Percentiles rank a stretch among this genome's conserved stretches.
phyloP scores from a whole-genome alignment of 64 coral and sea anemone species.

The Hydrozoanthus tunicans region DNA sequence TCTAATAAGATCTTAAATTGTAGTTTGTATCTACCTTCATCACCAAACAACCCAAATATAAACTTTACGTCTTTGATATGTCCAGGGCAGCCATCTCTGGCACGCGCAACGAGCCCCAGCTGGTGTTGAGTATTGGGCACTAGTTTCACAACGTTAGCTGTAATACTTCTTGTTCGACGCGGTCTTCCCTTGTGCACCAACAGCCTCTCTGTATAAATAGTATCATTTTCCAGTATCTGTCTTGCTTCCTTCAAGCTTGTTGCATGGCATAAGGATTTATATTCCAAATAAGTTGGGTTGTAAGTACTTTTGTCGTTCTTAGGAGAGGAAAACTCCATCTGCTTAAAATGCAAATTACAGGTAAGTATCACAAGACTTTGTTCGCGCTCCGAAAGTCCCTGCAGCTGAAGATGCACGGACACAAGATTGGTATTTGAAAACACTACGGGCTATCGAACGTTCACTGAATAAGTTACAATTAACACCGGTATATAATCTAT shows the following conservation, averaged over 20 bases:
- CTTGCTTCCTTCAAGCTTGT: constrained; percentile 10
- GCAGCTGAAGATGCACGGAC: no score
- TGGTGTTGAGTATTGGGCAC: constrained; percentile 7
- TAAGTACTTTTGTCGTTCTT: background rate
- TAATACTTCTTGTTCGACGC: background rate
- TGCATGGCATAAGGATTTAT: background rate
- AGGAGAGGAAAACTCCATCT: constrained; percentile 4
- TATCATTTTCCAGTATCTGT: constrained; percentile 27
- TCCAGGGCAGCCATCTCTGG: background rate
- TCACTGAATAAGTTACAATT: no score
- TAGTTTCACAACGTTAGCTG: background rate
- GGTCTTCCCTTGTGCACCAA: background rate
- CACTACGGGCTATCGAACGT: no score
- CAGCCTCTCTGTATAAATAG: background rate
- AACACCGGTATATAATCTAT: no score
- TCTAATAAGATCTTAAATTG: background rate
- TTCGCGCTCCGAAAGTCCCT: no score
- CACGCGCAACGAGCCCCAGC: background rate
- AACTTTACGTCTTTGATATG: constrained; percentile 10
- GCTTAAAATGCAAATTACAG: background rate
- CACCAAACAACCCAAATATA: constrained; percentile 1
- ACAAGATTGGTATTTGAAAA: no score
- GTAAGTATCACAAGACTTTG: no score
- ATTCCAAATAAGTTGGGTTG: background rate
- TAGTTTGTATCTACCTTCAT: constrained; percentile 26